Conservation (phyloP, 2,888 invertebrate genomes). For the Amiota mariae region DNA sequence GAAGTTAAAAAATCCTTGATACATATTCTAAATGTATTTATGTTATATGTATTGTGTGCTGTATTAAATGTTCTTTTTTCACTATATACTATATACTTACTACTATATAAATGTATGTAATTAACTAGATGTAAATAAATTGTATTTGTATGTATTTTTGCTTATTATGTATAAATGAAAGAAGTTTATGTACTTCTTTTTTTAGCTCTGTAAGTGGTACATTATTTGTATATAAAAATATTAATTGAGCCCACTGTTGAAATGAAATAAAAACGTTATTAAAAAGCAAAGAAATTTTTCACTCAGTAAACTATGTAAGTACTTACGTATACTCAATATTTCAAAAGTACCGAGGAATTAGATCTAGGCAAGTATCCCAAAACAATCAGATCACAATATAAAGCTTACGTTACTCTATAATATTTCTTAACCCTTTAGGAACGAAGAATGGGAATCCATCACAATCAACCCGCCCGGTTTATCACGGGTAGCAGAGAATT, state of each 20-base stretch:
- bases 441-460: too few relatives aligned
- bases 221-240: slow-evolving; percentile 26
- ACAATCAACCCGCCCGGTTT: too few relatives aligned
- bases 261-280: slow-evolving; percentile 23
- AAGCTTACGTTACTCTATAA: too few relatives aligned
- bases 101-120: not conserved
- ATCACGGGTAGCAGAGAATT: too few relatives aligned
- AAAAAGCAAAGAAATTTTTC: slow-evolving; percentile 5
- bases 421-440: too few relatives aligned
- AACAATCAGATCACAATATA: too few relatives aligned
- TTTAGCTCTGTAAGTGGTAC: slow-evolving; percentile 12
- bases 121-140: slow-evolving; percentile 26
- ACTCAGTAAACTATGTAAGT: too few relatives aligned
- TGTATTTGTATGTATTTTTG: slow-evolving; percentile 8
- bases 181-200: not conserved
- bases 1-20: too few relatives aligned
- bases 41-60: not conserved
- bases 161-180: slow-evolving; percentile 18
- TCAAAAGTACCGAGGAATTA: too few relatives aligned
- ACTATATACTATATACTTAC: slow-evolving; percentile 2
- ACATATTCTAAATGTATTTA: too few relatives aligned
- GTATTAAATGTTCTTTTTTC: slow-evolving; percentile 22
- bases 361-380: too few relatives aligned
- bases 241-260: slow-evolving; percentile 27
- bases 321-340: too few relatives aligned